A percentile compares a stretch with the other conserved stretches of the same genome.
These are phyloP conservation scores for Apeira syringaria DNA, from an alignment of 2,888 invertebrate species.

Conservation along the genomic window DNA sequence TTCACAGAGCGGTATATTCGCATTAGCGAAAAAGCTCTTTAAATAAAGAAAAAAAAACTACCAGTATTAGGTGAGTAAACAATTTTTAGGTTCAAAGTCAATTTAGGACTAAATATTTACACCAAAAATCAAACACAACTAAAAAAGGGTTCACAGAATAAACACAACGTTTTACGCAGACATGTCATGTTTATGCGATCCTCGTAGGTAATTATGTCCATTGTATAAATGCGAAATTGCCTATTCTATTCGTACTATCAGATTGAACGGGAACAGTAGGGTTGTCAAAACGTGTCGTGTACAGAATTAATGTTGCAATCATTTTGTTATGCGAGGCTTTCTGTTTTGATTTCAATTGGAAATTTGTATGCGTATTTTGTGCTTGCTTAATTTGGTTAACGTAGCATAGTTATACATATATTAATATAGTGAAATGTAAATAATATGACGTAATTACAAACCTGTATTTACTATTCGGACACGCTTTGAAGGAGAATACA, in stretches of 20 bases:
- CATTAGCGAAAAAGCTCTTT: too few relatives aligned
- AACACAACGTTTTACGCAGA: slow-evolving; percentile 17
- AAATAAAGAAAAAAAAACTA: too few relatives aligned
- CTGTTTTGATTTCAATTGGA: too few relatives aligned
- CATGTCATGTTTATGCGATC: slow-evolving; percentile 11
- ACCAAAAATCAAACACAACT: slow-evolving; percentile 5
- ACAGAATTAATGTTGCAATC: slow-evolving; percentile 21
- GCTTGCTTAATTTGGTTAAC: too few relatives aligned
- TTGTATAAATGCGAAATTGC: slow-evolving; percentile 37
- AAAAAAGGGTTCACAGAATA: slow-evolving; percentile 5
- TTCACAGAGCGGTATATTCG: too few relatives aligned
- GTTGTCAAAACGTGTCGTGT: slow-evolving; percentile 23
- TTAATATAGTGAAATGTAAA: too few relatives aligned
- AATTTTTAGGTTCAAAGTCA: neutral
- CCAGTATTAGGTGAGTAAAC: too few relatives aligned
- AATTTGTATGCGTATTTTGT: too few relatives aligned
- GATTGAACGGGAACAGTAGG: slow-evolving; percentile 32
- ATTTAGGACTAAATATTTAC: neutral
- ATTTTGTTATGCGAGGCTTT: slow-evolving; percentile 9
- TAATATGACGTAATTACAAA: too few relatives aligned
- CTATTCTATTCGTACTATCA: slow-evolving; percentile 35
- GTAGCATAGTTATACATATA: too few relatives aligned
- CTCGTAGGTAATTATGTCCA: slow-evolving; percentile 13
- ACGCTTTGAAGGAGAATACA: too few relatives aligned
- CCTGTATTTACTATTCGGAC: too few relatives aligned